phyloP scores from a whole-genome alignment of 2,888 invertebrate genomes.

The Helobdella robusta region DNA sequence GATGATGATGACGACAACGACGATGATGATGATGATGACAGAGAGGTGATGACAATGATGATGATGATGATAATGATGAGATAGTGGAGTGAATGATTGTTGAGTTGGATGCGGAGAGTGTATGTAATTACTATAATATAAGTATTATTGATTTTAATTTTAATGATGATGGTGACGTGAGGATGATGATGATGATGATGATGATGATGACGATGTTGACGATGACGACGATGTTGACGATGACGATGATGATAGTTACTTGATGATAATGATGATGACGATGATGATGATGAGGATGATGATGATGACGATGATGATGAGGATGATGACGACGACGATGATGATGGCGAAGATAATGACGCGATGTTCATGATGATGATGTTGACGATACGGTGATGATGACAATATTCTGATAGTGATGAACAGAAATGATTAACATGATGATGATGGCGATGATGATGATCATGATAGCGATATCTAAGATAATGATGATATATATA shows the following conservation, averaged over 20 bases:
- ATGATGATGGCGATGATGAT: background rate
- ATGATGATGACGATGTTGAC: slow-evolving; percentile 1
- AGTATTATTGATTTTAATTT: background rate
- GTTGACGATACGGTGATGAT: background rate
- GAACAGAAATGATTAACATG: too few relatives aligned
- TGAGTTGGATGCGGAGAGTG: too few relatives aligned
- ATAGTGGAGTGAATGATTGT: too few relatives aligned
- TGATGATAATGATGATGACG: slow-evolving; percentile 3
- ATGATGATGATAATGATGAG: background rate
- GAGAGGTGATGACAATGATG: background rate
- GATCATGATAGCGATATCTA: background rate
- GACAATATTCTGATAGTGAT: too few relatives aligned
- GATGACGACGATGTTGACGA: slow-evolving; percentile 1
- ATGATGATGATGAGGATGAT: background rate
- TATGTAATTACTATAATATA: too few relatives aligned
- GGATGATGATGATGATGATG: slow-evolving; percentile 1
- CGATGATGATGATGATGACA: background rate
- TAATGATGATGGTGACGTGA: background rate
- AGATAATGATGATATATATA: background rate
- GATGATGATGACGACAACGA: background rate
- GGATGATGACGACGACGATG: background rate
- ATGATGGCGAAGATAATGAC: background rate
- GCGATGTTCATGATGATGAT: background rate
- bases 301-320: background rate
- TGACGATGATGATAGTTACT: too few relatives aligned